Conservation (phyloP, 2,888 invertebrate genomes). For the Melangyna quadrimaculata region DNA sequence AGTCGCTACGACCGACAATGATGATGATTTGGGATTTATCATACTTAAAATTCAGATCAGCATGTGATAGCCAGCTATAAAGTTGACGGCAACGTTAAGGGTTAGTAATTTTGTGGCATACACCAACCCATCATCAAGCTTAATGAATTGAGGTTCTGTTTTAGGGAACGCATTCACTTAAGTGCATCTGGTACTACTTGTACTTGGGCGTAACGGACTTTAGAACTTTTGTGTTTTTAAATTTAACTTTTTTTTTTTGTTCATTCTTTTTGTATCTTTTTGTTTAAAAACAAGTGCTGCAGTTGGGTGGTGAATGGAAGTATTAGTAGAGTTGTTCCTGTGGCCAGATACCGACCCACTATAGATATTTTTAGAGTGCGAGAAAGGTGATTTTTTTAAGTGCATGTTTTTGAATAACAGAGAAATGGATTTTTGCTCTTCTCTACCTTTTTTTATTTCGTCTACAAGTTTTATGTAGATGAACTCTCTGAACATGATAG, state of each 20-base stretch:
- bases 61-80: conserved; percentile 32
- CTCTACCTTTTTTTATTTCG: background rate
- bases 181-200: conserved; percentile 66
- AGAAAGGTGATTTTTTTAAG: conserved; percentile 28
- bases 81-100: conserved; percentile 19
- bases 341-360: too few species aligned
- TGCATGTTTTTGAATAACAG: conserved; percentile 46
- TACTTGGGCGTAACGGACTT: conserved; percentile 48
- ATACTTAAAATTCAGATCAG: conserved; percentile 60
- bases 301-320: background rate
- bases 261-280: background rate
- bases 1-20: background rate
- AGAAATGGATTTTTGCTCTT: conserved; percentile 23
- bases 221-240: conserved; percentile 43
- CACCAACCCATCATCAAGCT: conserved; percentile 44
- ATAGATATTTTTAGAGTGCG: background rate
- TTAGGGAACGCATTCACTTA: conserved; percentile 63
- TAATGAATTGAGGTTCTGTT: conserved; percentile 69
- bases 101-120: conserved; percentile 47
- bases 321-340: too few species aligned
- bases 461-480: background rate
- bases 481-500: conserved; percentile 24
- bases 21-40: conserved; percentile 45
- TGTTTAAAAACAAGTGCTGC: background rate
- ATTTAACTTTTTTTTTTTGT: conserved; percentile 1